A percentile compares a stretch with the other conserved stretches of the same genome.
Evolutionary conservation across 2,113 vertebrate species (phyloP).

Genomic region (Zosterops lateralis): DNA sequence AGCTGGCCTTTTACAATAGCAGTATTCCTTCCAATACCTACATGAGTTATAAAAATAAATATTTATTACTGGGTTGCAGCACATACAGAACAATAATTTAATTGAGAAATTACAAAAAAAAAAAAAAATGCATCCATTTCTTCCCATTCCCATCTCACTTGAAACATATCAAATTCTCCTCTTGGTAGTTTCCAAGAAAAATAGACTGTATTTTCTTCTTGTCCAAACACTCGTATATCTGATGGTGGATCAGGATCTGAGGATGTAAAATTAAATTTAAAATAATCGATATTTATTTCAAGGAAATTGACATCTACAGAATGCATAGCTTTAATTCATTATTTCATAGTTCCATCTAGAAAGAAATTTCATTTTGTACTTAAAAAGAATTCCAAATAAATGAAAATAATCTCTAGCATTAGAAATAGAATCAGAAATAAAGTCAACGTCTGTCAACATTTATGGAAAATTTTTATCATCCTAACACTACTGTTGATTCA

Average conservation of each 20-base stretch:
- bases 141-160: conserved; percentile 65
- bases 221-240: conserved; percentile 75
- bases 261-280: background rate
- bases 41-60: background rate
- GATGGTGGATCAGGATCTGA: conserved; percentile 79
- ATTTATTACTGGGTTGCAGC: background rate
- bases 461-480: background rate
- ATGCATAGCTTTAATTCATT: background rate
- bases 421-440: background rate
- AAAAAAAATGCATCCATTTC: background rate
- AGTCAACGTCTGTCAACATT: background rate
- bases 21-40: background rate
- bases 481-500: background rate
- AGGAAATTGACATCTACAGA: background rate
- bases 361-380: background rate
- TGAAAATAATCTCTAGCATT: background rate
- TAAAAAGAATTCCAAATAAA: background rate
- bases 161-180: conserved; percentile 80
- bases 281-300: background rate
- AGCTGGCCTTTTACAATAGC: background rate
- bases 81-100: background rate
- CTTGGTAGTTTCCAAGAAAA: conserved; percentile 80
- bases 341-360: background rate
- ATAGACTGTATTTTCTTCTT: conserved; percentile 74
- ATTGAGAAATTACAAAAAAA: background rate